Base-by-base conservation (phyloP, 2,797 vertebrate species). In the Vultur gryphus region DNA sequence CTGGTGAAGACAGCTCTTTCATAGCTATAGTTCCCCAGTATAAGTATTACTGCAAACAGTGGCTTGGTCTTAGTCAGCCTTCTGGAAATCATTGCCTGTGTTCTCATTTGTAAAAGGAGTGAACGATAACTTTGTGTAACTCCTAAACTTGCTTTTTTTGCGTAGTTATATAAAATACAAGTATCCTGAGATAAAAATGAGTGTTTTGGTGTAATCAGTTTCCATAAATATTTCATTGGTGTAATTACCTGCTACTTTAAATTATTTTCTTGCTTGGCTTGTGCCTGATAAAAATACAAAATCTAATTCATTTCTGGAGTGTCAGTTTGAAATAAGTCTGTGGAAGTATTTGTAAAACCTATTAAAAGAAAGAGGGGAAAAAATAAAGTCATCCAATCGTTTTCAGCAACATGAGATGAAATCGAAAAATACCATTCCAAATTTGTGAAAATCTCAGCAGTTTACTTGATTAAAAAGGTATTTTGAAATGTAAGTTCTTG, bases 141-240 rank as follows among this genome's bases (percentile, higher is more conserved):
- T 72, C n/a, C 39, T 82, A 31, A 94, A 90, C 55, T 89, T 79
- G 41, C 5, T 62, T 65, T 83, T 62, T 61, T 59, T 87, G 16
- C 13, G 17, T 76, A 35, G 58, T 94, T 91, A 81, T 64, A 77
- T 96, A 95, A 96, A 92, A 61, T 73, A 59, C 65, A 83, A 95
- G 76, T 93, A 91, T 87, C 80, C 84, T 91, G 87, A 69, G 91
- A 85, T 95, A 94, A 96, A 97, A 96, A 66, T 46, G 55, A 94
- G 59, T 93, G 82, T 76, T 95, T 97, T 94, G 78, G 73, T 92
- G 51, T 96, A 97, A 98, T 96, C 95, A 93, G 78, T 79, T 84
- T 75, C 62, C 90, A 97, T 97, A 97, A 98, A 98, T 98, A 97
- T 97, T 98, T 98, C 90, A 97, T 85, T 84, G 96, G 89, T 93